Percentiles rank a stretch among this genome's conserved stretches.
These are phyloP conservation scores for Chelidonichthys spinosus DNA, from an alignment of 2,797 vertebrate genomes.

Conservation along the genomic window DNA sequence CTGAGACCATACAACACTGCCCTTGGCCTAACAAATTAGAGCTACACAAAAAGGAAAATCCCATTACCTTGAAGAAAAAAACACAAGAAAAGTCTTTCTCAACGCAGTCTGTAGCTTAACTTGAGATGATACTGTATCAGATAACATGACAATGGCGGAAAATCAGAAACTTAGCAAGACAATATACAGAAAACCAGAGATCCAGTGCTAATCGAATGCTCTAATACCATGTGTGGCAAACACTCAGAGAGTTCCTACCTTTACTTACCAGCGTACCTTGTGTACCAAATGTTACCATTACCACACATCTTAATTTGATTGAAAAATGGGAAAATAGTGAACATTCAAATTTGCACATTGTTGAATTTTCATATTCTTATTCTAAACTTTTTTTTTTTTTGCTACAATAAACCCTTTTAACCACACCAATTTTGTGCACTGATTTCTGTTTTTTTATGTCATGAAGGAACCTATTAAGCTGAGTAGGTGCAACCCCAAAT, in stretches of 20 bases:
- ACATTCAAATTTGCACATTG: neutral
- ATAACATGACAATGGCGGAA: slow-evolving; percentile 33
- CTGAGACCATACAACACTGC: slow-evolving; percentile 58
- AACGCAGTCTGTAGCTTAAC: slow-evolving; percentile 28
- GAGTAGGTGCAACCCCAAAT: neutral
- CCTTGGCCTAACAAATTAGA: slow-evolving; percentile 64
- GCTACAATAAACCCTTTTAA: slow-evolving; percentile 5
- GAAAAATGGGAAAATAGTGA: neutral
- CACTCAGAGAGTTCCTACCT: neutral
- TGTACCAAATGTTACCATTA: neutral
- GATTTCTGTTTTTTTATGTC: slow-evolving; percentile 15
- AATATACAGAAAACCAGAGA: slow-evolving; percentile 16
- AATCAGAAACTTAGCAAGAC: slow-evolving; percentile 38
- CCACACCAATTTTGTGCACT: neutral
- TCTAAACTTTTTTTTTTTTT: neutral
- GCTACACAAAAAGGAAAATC: slow-evolving; percentile 36
- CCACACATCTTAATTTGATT: neutral
- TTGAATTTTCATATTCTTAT: neutral
- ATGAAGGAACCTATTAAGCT: slow-evolving; percentile 2
- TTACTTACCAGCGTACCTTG: neutral
- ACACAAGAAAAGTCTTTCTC: slow-evolving; percentile 25
- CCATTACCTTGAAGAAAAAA: slow-evolving; percentile 48
- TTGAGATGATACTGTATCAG: slow-evolving; percentile 39
- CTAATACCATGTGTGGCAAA: neutral
- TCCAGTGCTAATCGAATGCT: neutral